Evolutionary conservation across 2,888 invertebrate species (phyloP), one percentile per base, ranked within the genome.

Genomic region (Morpho deidamia): DNA sequence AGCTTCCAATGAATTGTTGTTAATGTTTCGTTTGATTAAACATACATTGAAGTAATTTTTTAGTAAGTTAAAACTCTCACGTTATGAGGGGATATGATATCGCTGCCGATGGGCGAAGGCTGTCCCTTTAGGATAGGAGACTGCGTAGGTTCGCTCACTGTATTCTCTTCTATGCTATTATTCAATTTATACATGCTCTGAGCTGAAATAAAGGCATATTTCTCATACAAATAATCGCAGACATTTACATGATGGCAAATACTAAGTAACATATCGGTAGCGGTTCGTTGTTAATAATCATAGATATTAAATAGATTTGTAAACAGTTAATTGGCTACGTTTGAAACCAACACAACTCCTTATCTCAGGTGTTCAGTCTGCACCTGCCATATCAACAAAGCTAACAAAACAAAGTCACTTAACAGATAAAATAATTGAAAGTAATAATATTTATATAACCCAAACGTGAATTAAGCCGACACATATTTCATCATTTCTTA

Each of bases 171-270:
- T 44, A 60, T 33, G 47, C 76, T 80, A 61, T 74, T 82, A 66
- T 76, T 91, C 61, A 91, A 73, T 65, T 91, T 90, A 69, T 91
- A 91, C 62, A 91, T 62, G 66, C 90, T 86, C 69, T 87, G 84
- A 55, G 89, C 88, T 89, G 83, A 34, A 85, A 77, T 54, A 23
- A 73, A 54, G 57, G 23, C 14, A 43, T 9, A 43, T 40, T 40
- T 42, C 12, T 8, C 42, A 2, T 9, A 9, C 12, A 8, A 42
- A 7, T 12, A 12, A 11, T 40, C 8, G 11, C 11, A 5, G 11
- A 40, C 2, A 41, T 14, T 41, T 41, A 8, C 23, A 5, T 23
- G 23, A 23, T 23, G 23, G 23, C 14, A 14, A 14, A 1, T 14
- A 14, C 4, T 14, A 4, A 14, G 14, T 5, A 23, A 23, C 3